phyloP scores from a whole-genome alignment of 2,797 vertebrate species.

The Anomalospiza imberbis region DNA sequence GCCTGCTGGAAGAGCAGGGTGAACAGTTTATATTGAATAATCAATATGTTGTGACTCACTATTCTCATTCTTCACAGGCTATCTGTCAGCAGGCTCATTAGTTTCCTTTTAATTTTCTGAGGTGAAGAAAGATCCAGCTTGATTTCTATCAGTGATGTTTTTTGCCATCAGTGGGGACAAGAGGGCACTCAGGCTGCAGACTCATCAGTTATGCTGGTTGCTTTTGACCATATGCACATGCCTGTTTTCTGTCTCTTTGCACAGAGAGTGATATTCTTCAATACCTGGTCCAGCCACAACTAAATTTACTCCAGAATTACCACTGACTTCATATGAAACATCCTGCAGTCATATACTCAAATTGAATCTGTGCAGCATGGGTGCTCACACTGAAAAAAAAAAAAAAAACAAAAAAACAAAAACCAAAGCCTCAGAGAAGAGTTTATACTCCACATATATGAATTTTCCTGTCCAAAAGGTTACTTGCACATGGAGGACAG shows the following conservation, averaged over 20 bases:
- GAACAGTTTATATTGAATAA: constrained; percentile 15
- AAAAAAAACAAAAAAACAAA: too few species aligned
- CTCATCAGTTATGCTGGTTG: not conserved
- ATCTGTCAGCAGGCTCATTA: not conserved
- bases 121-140: not conserved
- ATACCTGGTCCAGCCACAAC: not conserved
- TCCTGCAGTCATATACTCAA: not conserved
- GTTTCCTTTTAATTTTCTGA: not conserved
- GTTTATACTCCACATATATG: not conserved
- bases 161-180: not conserved
- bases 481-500: not conserved
- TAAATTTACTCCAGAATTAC: not conserved
- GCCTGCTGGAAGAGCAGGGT: not conserved
- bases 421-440: not conserved
- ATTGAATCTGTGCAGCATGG: not conserved
- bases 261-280: not conserved
- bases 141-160: not conserved
- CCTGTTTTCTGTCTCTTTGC: not conserved
- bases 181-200: not conserved
- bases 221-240: not conserved
- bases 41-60: not conserved
- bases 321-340: not conserved
- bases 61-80: not conserved
- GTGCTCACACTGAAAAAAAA: not conserved
- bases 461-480: not conserved